phyloP scores from a whole-genome alignment of 2,113 vertebrate species.

The Ceyx melanurus region DNA sequence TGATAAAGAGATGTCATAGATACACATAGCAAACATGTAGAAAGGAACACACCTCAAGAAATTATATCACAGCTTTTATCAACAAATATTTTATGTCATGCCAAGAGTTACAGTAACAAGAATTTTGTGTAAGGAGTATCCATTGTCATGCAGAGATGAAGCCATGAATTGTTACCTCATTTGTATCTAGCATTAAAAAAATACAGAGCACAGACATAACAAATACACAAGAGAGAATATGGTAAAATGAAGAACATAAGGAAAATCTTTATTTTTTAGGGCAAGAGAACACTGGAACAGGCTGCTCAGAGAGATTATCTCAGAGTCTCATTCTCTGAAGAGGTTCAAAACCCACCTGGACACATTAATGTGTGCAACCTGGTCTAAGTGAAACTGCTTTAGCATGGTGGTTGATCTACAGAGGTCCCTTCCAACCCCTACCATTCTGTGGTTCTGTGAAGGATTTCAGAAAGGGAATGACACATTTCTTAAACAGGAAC shows the following conservation, averaged over 20 bases:
- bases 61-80: background rate
- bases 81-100: constrained; percentile 10
- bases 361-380: background rate
- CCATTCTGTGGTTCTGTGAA: background rate
- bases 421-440: background rate
- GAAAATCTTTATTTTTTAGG: background rate
- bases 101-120: background rate
- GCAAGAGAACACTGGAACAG: no score
- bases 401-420: background rate
- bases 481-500: background rate
- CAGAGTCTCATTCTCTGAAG: background rate
- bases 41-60: background rate
- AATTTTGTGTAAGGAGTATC: background rate
- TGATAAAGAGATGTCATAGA: background rate
- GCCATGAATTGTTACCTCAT: background rate
- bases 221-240: rapidly evolving
- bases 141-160: background rate
- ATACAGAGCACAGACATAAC: background rate
- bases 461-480: background rate
- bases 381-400: background rate
- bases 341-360: background rate
- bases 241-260: background rate
- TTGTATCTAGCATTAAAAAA: background rate
- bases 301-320: background rate
- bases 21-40: background rate